These are phyloP conservation scores for Drosophila micromelanica DNA, from an alignment of 1,140 invertebrate species.

Conservation along the genomic window DNA sequence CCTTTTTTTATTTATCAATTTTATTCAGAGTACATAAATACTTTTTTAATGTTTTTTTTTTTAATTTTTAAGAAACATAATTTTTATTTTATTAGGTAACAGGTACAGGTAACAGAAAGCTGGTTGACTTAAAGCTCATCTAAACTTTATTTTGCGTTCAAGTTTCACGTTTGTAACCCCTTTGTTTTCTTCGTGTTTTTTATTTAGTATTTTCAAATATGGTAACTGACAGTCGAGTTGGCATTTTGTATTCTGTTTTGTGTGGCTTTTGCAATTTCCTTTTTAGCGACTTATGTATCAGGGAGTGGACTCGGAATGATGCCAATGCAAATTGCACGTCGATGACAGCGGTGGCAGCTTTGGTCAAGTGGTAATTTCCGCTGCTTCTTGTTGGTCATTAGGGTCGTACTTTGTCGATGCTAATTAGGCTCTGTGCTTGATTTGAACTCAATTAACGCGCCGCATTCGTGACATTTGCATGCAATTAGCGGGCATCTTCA, in stretches of 20 bases:
- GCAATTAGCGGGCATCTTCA: constrained; percentile 61
- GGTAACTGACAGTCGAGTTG: constrained; percentile 16
- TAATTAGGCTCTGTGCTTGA: constrained; percentile 71
- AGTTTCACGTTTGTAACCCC: no score
- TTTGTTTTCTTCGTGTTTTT: no score
- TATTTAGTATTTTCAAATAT: background rate
- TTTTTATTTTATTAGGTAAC: no score
- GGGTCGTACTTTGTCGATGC: constrained; percentile 52
- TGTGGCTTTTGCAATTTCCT: constrained; percentile 26
- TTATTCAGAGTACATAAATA: no score
- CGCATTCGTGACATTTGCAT: constrained; percentile 44
- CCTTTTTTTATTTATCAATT: no score
- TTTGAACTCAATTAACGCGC: constrained; percentile 68
- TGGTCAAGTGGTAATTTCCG: constrained; percentile 40
- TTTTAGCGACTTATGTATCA: constrained; percentile 31
- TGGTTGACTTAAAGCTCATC: no score
- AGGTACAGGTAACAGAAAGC: no score
- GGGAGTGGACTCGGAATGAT: constrained; percentile 27
- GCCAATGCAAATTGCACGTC: constrained; percentile 65
- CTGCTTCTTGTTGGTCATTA: constrained; percentile 31
- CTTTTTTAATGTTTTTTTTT: no score
- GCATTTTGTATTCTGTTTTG: background rate
- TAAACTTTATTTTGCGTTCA: no score
- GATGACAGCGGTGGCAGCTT: constrained; percentile 41
- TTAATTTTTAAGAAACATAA: no score